Conservation (phyloP, 1,140 invertebrate genomes). For the Diploscapter pachys region DNA sequence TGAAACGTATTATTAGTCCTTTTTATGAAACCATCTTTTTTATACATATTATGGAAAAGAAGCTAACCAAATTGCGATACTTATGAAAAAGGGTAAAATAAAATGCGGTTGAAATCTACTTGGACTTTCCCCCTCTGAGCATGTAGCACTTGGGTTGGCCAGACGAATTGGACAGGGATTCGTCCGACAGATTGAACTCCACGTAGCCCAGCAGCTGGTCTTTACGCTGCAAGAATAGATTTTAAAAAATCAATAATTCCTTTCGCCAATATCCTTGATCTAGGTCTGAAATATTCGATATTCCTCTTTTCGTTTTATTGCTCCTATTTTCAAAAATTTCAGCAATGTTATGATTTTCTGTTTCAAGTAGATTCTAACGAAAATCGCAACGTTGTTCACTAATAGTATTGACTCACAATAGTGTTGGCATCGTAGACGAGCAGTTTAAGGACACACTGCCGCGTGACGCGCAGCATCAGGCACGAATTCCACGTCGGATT, state of each 20-base stretch:
- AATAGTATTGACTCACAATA: constrained; percentile 25
- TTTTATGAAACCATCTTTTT: too few relatives aligned
- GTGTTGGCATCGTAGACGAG: constrained; percentile 38
- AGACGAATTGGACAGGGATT: not conserved
- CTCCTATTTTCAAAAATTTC: too few relatives aligned
- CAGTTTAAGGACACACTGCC: constrained; percentile 22
- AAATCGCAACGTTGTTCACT: not conserved
- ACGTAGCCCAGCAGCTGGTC: constrained; percentile 18
- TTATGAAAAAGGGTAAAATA: constrained; percentile 4
- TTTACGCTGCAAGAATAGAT: constrained; percentile 10
- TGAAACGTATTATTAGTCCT: too few relatives aligned
- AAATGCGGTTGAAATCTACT: constrained; percentile 25
- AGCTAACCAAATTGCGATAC: not conserved
- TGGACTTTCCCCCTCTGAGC: constrained; percentile 10
- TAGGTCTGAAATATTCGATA: too few relatives aligned
- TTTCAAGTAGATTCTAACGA: too few relatives aligned
- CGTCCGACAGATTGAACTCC: constrained; percentile 10
- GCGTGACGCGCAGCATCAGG: constrained; percentile 37
- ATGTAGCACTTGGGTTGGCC: too few relatives aligned
- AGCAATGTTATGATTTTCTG: too few relatives aligned
- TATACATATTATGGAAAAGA: too few relatives aligned
- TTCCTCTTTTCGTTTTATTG: too few relatives aligned
- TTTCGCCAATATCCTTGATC: too few relatives aligned
- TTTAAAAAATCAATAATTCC: not conserved
- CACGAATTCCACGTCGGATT: constrained; percentile 38